phyloP scores from a whole-genome alignment of 2,888 invertebrate genomes.

The Drosophila fungiperda region DNA sequence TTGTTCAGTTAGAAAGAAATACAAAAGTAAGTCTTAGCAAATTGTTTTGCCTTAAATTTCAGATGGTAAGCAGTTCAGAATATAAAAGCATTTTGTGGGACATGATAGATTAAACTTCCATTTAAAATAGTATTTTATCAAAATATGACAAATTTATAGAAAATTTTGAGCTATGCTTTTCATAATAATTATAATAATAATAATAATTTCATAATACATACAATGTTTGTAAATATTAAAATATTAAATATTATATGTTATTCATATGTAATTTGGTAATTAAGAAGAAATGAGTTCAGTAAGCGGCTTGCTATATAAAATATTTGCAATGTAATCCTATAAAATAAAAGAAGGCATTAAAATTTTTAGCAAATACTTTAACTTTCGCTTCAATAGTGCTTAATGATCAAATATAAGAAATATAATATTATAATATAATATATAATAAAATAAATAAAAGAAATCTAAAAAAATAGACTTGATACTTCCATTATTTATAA shows the following conservation, averaged over 20 bases:
- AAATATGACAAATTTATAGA: not conserved
- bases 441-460: too few relatives aligned
- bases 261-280: not conserved
- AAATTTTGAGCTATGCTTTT: not conserved
- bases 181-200: too few relatives aligned
- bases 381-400: not conserved
- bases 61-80: not conserved
- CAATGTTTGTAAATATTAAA: not conserved
- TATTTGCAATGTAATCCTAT: not conserved
- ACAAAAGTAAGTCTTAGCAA: not conserved
- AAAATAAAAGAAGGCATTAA: accelerated
- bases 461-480: not conserved
- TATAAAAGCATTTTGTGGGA: too few relatives aligned
- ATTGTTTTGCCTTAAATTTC: not conserved
- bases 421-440: too few relatives aligned
- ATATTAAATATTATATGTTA: not conserved
- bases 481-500: not conserved
- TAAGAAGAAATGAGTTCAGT: not conserved
- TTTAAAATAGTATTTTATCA: not conserved
- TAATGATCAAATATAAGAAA: too few relatives aligned
- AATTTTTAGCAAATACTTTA: too few relatives aligned
- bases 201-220: not conserved
- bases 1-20: not conserved
- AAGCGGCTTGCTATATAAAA: not conserved
- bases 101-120: not conserved